Evolutionary conservation across 37 sponge, comb jelly and placozoan genomes (phyloP).

Genomic region (Beroe forskalii): DNA sequence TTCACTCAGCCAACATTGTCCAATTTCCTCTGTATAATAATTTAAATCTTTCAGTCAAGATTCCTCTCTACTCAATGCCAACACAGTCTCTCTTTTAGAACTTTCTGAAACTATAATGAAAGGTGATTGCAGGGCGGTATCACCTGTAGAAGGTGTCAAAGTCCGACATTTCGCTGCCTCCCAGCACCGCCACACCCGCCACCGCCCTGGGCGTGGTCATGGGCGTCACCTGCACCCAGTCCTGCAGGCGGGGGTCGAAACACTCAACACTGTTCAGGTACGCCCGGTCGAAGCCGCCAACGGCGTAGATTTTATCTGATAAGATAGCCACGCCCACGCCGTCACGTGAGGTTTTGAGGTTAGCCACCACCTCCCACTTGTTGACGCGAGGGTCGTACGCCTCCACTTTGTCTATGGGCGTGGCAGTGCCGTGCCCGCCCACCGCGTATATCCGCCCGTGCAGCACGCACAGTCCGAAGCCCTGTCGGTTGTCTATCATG

Average conservation of each 20-base stretch:
- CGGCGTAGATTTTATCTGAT: conserved; percentile 81
- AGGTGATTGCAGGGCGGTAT: too few relatives aligned
- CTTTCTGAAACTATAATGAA: too few relatives aligned
- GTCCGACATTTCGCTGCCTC: neutral
- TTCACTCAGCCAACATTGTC: too few relatives aligned
- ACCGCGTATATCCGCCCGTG: conserved; percentile 36
- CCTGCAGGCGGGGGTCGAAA: conserved; percentile 73
- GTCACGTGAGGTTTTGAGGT: conserved; percentile 84
- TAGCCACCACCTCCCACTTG: conserved; percentile 76
- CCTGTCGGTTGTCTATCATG: conserved; percentile 66
- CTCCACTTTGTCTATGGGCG: conserved; percentile 46
- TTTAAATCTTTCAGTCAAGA: too few relatives aligned
- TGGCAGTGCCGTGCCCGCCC: conserved; percentile 31
- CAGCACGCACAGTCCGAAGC: conserved; percentile 28
- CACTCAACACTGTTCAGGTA: conserved; percentile 90
- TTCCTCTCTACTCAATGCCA: too few relatives aligned
- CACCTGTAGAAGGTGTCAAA: conserved; percentile 11
- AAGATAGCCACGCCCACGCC: conserved; percentile 86
- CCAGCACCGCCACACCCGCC: conserved; percentile 25
- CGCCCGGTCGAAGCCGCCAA: conserved; percentile 92
- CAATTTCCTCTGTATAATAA: too few relatives aligned
- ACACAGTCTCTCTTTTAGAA: too few relatives aligned
- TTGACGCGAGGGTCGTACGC: conserved; percentile 63
- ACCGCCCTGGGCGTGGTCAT: conserved; percentile 27
- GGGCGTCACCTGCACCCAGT: conserved; percentile 34